Conservation (phyloP, 2,888 invertebrate species). For the Spilarctia lutea region DNA sequence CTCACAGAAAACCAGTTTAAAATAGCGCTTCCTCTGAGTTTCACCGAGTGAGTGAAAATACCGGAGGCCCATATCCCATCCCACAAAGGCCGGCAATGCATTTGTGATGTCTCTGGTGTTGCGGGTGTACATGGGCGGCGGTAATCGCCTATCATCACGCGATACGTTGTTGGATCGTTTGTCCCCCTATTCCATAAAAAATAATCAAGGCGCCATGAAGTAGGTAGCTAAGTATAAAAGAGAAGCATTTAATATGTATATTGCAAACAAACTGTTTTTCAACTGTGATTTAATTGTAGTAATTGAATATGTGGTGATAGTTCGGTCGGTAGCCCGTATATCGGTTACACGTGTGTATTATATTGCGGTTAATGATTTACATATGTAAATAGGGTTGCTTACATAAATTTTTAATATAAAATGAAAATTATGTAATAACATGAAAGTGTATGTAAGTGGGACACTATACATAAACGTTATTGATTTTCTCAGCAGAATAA, state of each 20-base stretch:
- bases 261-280: background rate
- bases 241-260: background rate
- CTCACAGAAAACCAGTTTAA: no score
- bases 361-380: slow-evolving; percentile 9
- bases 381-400: background rate
- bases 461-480: background rate
- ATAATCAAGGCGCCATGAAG: no score
- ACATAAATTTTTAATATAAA: background rate
- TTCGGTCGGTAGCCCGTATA: slow-evolving; percentile 18
- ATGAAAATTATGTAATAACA: background rate
- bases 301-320: slow-evolving; percentile 3
- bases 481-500: background rate
- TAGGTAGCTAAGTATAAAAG: background rate
- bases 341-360: slow-evolving; percentile 9
- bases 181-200: no score
- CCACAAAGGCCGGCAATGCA: no score
- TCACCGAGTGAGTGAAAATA: no score
- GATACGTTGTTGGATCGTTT: no score
- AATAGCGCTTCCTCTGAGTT: no score
- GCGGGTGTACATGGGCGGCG: no score
- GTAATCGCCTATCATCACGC: no score
- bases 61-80: no score
- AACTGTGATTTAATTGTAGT: slow-evolving; percentile 2
- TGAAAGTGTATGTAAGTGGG: background rate
- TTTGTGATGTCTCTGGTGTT: no score